phyloP scores from a whole-genome alignment of 2,113 vertebrate genomes.

The Meles meles region DNA sequence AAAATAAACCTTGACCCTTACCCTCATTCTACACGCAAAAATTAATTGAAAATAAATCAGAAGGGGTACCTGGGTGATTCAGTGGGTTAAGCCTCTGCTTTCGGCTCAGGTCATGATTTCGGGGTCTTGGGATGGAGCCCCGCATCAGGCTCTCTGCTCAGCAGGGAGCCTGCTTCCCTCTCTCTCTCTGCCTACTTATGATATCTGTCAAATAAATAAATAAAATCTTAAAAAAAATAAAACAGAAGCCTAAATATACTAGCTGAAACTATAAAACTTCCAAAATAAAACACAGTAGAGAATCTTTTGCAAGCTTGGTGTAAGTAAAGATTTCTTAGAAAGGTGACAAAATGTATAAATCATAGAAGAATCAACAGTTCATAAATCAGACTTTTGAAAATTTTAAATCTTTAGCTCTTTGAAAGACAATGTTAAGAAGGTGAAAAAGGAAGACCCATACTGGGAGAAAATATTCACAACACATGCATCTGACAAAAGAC shows the following conservation, averaged over 20 bases:
- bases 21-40: not conserved
- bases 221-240: no score
- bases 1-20: not conserved
- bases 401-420: not conserved
- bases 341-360: not conserved
- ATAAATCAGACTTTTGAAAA: not conserved
- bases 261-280: not conserved
- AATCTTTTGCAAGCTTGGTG: not conserved
- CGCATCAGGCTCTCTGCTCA: no score
- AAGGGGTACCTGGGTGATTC: not conserved
- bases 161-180: no score
- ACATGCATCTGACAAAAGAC: not conserved
- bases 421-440: not conserved
- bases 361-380: not conserved
- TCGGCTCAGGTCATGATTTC: no score
- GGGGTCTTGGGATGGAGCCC: no score
- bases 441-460: not conserved
- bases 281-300: not conserved
- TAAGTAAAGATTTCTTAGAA: not conserved
- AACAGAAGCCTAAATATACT: not conserved
- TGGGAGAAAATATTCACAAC: not conserved
- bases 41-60: not conserved
- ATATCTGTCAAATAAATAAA: no score
- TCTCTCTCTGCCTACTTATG: no score
- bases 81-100: no score